phyloP scores from a whole-genome alignment of 2,888 invertebrate species.

The Caenorhabditis sp. region DNA sequence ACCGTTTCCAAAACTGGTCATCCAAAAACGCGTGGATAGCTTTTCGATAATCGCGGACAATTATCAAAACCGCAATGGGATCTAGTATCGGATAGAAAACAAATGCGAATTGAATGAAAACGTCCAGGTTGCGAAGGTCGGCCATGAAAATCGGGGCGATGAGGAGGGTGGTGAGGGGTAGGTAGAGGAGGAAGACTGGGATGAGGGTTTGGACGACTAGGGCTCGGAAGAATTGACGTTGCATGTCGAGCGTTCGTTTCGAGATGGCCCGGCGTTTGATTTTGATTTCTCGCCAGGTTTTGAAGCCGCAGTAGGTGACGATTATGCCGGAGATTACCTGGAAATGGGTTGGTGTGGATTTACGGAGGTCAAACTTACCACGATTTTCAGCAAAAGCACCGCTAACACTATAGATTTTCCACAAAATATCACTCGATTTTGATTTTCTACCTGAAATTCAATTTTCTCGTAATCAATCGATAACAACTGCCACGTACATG shows the following conservation, averaged over 20 bases:
- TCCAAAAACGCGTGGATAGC: constrained; percentile 24
- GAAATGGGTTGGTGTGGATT: background rate
- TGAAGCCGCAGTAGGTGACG: constrained; percentile 33
- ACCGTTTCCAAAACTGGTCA: constrained; percentile 3
- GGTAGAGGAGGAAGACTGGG: constrained; percentile 39
- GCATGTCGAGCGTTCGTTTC: constrained; percentile 42
- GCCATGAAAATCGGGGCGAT: constrained; percentile 42
- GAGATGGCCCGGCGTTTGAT: constrained; percentile 31
- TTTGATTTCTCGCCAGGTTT: constrained; percentile 33
- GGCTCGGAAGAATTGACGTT: constrained; percentile 48
- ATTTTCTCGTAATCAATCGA: background rate
- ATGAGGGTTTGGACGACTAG: constrained; percentile 51
- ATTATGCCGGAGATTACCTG: constrained; percentile 41
- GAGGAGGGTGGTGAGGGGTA: constrained; percentile 35
- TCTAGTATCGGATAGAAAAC: constrained; percentile 58
- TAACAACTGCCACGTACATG: background rate
- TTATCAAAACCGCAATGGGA: constrained; percentile 34
- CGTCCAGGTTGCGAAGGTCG: constrained; percentile 11
- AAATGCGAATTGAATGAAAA: constrained; percentile 39
- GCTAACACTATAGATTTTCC: constrained; percentile 34
- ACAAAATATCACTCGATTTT: constrained; percentile 9
- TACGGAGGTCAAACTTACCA: constrained; percentile 4
- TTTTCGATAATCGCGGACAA: constrained; percentile 46
- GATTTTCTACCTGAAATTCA: background rate
- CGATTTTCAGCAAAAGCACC: constrained; percentile 38